Evolutionary conservation across 2,888 invertebrate genomes (phyloP).

Genomic region (Lamellibrachia columna): DNA sequence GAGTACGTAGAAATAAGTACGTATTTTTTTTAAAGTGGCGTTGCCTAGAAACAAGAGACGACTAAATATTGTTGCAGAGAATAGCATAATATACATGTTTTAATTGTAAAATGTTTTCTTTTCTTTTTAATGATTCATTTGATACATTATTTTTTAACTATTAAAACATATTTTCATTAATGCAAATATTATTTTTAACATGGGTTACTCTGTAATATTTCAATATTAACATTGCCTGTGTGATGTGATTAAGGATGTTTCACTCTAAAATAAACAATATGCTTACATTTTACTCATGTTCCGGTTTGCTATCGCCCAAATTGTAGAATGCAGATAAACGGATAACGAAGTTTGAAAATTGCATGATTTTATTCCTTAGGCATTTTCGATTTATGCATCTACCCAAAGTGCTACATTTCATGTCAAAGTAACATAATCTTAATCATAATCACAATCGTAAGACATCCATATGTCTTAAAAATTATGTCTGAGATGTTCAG

Average conservation of each 20-base stretch:
- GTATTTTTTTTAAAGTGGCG: no score
- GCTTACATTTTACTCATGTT: not conserved
- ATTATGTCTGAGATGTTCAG: no score
- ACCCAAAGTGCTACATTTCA: no score
- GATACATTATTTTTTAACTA: not conserved
- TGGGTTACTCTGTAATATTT: not conserved
- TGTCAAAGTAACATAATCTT: no score
- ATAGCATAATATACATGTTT: no score
- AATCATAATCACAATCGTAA: no score
- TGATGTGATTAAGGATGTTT: not conserved
- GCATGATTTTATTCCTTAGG: not conserved
- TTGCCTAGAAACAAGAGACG: no score
- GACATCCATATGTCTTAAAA: no score
- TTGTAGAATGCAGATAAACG: not conserved
- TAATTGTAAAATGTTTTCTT: no score
- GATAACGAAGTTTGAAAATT: not conserved
- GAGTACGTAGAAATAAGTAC: no score
- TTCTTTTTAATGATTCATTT: not conserved
- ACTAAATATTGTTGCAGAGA: no score
- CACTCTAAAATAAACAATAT: not conserved
- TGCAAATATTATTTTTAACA: not conserved
- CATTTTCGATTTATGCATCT: no score
- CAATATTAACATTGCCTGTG: not conserved
- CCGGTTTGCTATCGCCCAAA: not conserved
- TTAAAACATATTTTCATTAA: not conserved